Conservation (phyloP, 2,113 vertebrate species). For the Mus musculus region GRCm39 chr1:75447001-75447500, state of each 20-base stretch:
- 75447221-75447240: neutral
- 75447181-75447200: neutral
- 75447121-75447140: neutral
- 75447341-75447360: slow-evolving; percentile 32
- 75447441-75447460: neutral
- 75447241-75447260: neutral
- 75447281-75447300: neutral
- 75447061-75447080: neutral
- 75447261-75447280: neutral
- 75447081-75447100: neutral
- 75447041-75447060: neutral
- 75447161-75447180: slow-evolving; percentile 47
- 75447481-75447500: neutral
- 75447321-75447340: slow-evolving; percentile 4
- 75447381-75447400: neutral
- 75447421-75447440: neutral
- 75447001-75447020: neutral
- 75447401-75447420: neutral
- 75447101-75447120: neutral
- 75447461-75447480: neutral
- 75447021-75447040: neutral
- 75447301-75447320: neutral
- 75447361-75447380: slow-evolving; percentile 6
- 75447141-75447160: slow-evolving; percentile 48
- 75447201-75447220: neutral